phyloP scores from a whole-genome alignment of 2,113 vertebrate species.

The Puma concolor region DNA sequence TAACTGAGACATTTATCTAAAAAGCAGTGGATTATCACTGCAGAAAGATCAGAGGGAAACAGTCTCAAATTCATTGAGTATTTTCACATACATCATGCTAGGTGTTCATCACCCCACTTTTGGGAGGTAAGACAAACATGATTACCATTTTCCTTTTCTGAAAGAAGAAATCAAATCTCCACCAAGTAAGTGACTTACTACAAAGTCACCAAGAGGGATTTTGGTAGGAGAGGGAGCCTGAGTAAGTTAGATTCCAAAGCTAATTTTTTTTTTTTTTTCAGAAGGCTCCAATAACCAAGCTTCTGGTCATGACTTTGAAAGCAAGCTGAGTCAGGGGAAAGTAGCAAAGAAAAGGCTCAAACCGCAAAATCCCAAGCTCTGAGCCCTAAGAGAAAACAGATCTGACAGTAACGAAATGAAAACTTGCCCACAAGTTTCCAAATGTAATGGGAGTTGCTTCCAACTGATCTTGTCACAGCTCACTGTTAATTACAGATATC shows the following conservation, averaged over 20 bases:
- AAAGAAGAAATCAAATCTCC: neutral
- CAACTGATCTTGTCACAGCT: neutral
- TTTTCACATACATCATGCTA: neutral
- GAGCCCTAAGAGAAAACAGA: neutral
- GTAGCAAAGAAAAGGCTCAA: neutral
- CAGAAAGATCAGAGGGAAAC: neutral
- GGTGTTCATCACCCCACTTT: neutral
- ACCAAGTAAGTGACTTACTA: neutral
- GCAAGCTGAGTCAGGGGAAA: neutral
- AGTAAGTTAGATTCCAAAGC: neutral
- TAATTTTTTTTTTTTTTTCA: neutral
- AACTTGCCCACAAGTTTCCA: neutral
- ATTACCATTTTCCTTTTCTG: neutral
- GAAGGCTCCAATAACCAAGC: neutral
- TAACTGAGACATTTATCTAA: neutral
- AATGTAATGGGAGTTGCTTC: neutral
- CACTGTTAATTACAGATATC: neutral
- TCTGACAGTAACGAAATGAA: neutral
- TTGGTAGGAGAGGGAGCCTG: neutral
- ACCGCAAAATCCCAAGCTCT: neutral
- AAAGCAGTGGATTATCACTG: neutral
- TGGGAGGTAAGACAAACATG: neutral
- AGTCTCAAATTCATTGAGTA: neutral
- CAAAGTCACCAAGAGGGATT: neutral
- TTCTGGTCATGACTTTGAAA: neutral